Evolutionary conservation across 2,797 vertebrate species (phyloP), one percentile per base, ranked within the genome.

Genomic region (Danionella dracula): DNA sequence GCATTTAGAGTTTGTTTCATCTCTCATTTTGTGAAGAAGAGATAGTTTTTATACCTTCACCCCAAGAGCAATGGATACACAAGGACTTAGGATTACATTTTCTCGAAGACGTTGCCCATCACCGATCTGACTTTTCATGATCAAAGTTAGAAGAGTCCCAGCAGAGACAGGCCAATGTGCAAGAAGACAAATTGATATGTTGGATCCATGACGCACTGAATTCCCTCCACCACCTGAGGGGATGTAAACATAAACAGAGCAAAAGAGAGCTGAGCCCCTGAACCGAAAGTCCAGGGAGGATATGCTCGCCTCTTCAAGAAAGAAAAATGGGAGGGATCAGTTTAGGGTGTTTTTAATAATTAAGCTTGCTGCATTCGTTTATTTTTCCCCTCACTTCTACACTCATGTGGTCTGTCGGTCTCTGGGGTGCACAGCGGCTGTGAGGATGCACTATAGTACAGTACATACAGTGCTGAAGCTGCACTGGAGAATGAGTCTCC

Each of bases 341-440:
- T 85, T 89, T 83, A 84, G 82, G 84, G 82, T 80, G 81, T 83
- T 77, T 87, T 89, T 79, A 87, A 86, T 87, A 83, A 88, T 89
- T 82, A 89, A 87, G 77, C 71, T 46, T 57, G 27, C 77, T 80
- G 68, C 76, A 80, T 85, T 78, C 86, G 84, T 88, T 85, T 87
- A 85, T 86, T 76, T 64, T 73, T 61, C 79, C 73, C 71, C 49
- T 70, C 75, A 68, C 40, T 29, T 68, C 81, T 70, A 84, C 76
- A 84, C 84, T 85, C 82, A 84, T 83, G 86, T 88, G 85, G 86
- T 81, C 73, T 83, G 71, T 71, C 67, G 38, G 76, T 67, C 85
- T 84, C 85, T 61, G 1, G 58, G 57, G 76, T 77, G n/a, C n/a
- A n/a, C n/a, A n/a, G n/a, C n/a, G n/a, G n/a, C n/a, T n/a, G n/a